Conservation (phyloP, 1,140 invertebrate genomes). For the Camponotus vicinus region DNA sequence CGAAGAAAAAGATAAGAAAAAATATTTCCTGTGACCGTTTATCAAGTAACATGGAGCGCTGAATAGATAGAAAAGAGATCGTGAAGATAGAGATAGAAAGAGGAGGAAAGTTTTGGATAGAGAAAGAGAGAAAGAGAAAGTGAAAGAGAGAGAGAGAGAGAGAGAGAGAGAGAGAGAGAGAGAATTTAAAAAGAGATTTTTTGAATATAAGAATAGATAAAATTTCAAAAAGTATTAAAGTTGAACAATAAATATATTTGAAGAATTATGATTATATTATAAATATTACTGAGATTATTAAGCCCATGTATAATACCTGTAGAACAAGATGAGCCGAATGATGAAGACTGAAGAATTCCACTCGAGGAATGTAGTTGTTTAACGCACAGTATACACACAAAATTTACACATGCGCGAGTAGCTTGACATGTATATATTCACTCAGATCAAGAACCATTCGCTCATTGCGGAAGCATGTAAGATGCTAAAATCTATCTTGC, state of each 20-base stretch:
- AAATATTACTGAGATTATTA: constrained; percentile 64
- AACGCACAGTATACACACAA: constrained; percentile 73
- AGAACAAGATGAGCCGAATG: constrained; percentile 72
- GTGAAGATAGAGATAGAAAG: constrained; percentile 61
- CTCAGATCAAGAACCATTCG: constrained; percentile 73
- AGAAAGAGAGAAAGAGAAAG: constrained; percentile 18
- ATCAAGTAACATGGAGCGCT: constrained; percentile 78
- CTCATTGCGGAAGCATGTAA: constrained; percentile 68
- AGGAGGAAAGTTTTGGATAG: not conserved
- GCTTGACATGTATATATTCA: constrained; percentile 71
- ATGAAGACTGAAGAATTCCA: constrained; percentile 73
- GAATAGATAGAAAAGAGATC: constrained; percentile 60
- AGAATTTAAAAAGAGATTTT: constrained; percentile 34
- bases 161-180: constrained; percentile 19
- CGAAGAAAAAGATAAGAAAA: constrained; percentile 70
- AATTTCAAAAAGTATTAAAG: constrained; percentile 69
- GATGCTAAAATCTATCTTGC: constrained; percentile 45
- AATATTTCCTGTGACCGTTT: constrained; percentile 73
- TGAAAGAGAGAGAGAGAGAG: constrained; percentile 36
- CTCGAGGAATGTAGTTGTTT: constrained; percentile 66
- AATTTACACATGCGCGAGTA: constrained; percentile 82
- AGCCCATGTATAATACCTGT: constrained; percentile 69
- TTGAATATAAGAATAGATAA: constrained; percentile 62
- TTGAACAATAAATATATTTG: constrained; percentile 65
- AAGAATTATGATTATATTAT: constrained; percentile 56